Evolutionary conservation across 2,888 invertebrate genomes (phyloP).

Genomic region (Hyposoter dolosus): DNA sequence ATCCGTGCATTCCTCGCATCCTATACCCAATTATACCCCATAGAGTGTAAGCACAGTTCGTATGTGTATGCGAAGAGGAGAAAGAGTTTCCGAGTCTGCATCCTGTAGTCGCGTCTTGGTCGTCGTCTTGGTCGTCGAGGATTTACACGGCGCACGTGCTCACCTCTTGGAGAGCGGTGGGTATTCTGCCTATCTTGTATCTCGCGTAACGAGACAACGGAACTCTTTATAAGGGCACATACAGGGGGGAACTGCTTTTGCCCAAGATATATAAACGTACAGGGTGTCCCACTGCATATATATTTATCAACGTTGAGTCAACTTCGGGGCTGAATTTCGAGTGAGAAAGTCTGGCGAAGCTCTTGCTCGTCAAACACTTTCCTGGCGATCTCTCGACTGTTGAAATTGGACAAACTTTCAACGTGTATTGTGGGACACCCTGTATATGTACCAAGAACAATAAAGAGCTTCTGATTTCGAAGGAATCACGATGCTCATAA

Average conservation of each 20-base stretch:
- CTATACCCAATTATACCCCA: conserved; percentile 39
- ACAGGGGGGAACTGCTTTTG: conserved; percentile 26
- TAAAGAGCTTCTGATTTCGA: conserved; percentile 13
- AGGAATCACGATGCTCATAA: conserved; percentile 10
- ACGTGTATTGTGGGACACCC: not conserved
- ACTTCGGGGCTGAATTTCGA: not conserved
- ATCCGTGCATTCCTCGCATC: conserved; percentile 21
- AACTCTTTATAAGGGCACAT: conserved; percentile 79
- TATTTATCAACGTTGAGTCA: not conserved
- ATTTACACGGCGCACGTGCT: conserved; percentile 81
- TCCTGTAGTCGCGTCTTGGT: conserved; percentile 55
- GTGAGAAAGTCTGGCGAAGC: not conserved
- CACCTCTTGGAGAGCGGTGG: conserved; percentile 67
- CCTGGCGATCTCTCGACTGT: not conserved
- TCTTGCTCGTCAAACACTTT: not conserved
- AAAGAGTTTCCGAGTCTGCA: conserved; percentile 54
- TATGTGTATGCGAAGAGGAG: conserved; percentile 23
- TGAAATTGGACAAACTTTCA: not conserved
- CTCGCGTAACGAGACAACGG: conserved; percentile 81
- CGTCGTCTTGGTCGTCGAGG: conserved; percentile 71
- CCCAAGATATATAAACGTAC: not conserved
- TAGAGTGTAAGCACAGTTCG: conserved; percentile 24
- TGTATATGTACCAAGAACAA: not conserved
- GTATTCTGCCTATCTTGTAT: conserved; percentile 72
- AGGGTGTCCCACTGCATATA: not conserved